Percentiles rank a stretch among this genome's conserved stretches.
These are phyloP conservation scores for Pogonomyrmex californicus DNA, from an alignment of 1,140 invertebrate genomes.

Conservation along the genomic window DNA sequence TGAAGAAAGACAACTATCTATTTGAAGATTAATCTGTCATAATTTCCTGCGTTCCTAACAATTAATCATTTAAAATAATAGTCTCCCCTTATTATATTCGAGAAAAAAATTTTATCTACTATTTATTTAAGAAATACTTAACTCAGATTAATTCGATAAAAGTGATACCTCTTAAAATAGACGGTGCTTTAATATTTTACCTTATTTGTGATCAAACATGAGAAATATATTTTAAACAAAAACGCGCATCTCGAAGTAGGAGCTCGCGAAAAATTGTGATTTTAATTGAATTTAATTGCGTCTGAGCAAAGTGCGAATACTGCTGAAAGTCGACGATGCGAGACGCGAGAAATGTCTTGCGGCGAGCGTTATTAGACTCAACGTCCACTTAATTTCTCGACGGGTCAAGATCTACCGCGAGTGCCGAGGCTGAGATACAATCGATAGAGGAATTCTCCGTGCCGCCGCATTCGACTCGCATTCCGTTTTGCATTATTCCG, in stretches of 20 bases:
- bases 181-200: not conserved
- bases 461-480: not conserved
- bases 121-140: not conserved
- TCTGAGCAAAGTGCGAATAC: not conserved
- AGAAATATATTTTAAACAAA: not conserved
- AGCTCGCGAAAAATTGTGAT: not conserved
- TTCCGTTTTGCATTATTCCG: not conserved
- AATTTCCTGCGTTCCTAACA: not conserved
- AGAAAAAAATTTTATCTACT: not conserved
- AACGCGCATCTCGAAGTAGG: not conserved
- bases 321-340: not conserved
- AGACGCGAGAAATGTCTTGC: not conserved
- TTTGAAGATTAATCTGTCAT: not conserved
- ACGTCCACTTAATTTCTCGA: conserved; percentile 23
- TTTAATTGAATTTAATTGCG: conserved; percentile 29
- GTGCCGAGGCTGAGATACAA: not conserved
- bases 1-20: not conserved
- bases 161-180: not conserved
- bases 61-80: not conserved
- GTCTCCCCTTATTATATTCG: not conserved
- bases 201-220: not conserved
- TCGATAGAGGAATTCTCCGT: not conserved
- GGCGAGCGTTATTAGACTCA: not conserved
- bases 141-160: not conserved
- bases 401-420: not conserved